phyloP scores from a whole-genome alignment of 2,113 vertebrate species.

The Gymnarchus niloticus region DNA sequence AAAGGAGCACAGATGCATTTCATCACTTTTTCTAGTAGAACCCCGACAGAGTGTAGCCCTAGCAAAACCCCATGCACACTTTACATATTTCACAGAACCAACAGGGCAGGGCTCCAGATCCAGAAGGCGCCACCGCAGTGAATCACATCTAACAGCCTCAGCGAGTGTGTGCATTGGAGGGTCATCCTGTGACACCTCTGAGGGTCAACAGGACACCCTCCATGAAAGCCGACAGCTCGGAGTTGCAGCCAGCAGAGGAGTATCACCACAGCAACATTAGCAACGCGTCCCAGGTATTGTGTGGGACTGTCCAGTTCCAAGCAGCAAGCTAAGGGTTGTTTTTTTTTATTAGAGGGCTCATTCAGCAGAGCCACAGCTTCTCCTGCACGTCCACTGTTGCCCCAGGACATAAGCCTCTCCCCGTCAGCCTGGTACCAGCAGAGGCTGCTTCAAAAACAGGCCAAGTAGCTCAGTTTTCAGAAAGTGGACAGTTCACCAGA shows the following conservation, averaged over 20 bases:
- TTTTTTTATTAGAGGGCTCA: neutral
- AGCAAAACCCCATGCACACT: neutral
- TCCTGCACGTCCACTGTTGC: neutral
- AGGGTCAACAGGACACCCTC: neutral
- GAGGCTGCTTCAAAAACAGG: neutral
- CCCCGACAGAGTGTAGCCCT: neutral
- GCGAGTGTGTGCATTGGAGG: neutral
- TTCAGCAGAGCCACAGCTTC: neutral
- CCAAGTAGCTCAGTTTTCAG: neutral
- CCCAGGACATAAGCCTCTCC: neutral
- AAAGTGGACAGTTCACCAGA: constrained; percentile 12
- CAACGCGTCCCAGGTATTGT: neutral
- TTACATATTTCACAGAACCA: neutral
- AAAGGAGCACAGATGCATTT: neutral
- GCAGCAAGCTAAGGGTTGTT: neutral
- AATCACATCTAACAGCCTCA: neutral
- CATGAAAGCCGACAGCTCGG: neutral
- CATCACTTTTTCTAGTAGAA: neutral
- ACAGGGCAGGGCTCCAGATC: neutral
- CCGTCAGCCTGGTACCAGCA: neutral
- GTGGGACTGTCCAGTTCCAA: neutral
- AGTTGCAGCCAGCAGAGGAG: neutral
- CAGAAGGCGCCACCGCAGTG: neutral
- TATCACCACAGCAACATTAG: neutral
- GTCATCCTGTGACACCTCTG: neutral